Percentiles rank a stretch among this genome's conserved stretches.
Conservation (phyloP, 2,888 invertebrate genomes). For the Nemurella pictetii region DNA sequence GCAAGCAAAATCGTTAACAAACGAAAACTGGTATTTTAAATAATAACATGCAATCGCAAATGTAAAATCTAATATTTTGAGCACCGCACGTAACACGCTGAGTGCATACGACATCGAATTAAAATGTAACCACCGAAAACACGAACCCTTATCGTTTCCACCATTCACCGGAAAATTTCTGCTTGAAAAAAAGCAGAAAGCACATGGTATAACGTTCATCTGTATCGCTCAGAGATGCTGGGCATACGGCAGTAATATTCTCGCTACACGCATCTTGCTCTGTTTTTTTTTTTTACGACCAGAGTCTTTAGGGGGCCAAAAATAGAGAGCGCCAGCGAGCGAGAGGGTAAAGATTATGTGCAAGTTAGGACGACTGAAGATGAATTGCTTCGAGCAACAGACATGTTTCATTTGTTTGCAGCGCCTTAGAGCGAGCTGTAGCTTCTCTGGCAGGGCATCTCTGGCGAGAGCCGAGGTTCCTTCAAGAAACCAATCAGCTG, state of each 20-base stretch:
- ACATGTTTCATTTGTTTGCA: slow-evolving; percentile 30
- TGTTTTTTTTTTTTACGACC: neutral
- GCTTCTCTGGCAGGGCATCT: no score
- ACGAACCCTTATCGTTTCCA: neutral
- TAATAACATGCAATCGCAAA: neutral
- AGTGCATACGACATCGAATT: neutral
- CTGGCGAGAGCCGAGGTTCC: neutral
- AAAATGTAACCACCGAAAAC: neutral
- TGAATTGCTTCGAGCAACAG: slow-evolving; percentile 23
- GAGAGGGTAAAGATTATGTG: slow-evolving; percentile 17
- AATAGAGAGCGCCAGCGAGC: neutral
- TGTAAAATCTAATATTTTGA: neutral
- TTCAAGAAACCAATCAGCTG: slow-evolving; percentile 26
- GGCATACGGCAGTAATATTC: neutral
- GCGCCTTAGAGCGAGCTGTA: neutral
- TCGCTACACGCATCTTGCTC: neutral
- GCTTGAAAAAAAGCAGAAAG: neutral
- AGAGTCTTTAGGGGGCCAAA: neutral
- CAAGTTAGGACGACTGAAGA: slow-evolving; percentile 7
- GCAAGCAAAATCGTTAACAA: neutral
- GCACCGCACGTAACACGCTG: neutral
- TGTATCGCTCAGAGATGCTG: neutral
- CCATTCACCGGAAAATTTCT: neutral
- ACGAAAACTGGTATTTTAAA: neutral
- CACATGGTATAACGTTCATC: neutral